Evolutionary conservation across 1,140 invertebrate genomes (phyloP), one percentile per base, ranked within the genome.

Genomic region (Palaemon carinicauda): DNA sequence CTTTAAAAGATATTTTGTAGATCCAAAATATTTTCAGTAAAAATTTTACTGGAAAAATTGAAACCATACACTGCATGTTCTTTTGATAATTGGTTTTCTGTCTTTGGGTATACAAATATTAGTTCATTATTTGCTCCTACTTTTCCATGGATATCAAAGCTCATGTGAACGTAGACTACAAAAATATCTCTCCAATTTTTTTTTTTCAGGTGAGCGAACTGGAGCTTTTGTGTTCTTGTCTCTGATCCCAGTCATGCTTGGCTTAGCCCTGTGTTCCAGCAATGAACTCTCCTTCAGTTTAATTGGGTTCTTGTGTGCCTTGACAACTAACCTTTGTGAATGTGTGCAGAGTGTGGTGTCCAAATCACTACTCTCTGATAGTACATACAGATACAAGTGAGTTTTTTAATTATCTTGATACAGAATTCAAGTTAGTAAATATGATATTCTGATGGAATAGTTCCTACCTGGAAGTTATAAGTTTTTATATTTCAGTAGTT

Each of bases 291-390:
- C 95, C 92, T 97, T 96, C 91, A 94, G 96, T 91, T 91, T 95
- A 17, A 91, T 93, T 88, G 96, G 96, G 19, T 96, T 97, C 90
- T 90, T 95, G 29, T 95, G 95, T 56, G 96, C 96, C 17, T 93
- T 97, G 92, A 93, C 94, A 9, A 96, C 96, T 29, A 97, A 97
- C 92, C 91, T 96, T 60, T 96, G 95, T 33, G 96, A 97, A 92
- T 97, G 96, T 92, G 92, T 96, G 90, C 96, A 96, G 92, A 96
- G 96, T 93, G 96, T 97, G 82, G 96, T 95, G 92, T 96, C 95
- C 1, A 97, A 96, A 92, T 94, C 96, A 93, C 92, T 96, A 21
- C 95, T 97, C 79, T 96, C 95, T 91, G 95, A 94, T 75, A 95
- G 96, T 90, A 94, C 94, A 90, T 96, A 95, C 91, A 95, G 94